Percentiles rank a stretch among this genome's conserved stretches.
Conservation (phyloP, 2,113 vertebrate genomes). For the Galeopterus variegatus region DNA sequence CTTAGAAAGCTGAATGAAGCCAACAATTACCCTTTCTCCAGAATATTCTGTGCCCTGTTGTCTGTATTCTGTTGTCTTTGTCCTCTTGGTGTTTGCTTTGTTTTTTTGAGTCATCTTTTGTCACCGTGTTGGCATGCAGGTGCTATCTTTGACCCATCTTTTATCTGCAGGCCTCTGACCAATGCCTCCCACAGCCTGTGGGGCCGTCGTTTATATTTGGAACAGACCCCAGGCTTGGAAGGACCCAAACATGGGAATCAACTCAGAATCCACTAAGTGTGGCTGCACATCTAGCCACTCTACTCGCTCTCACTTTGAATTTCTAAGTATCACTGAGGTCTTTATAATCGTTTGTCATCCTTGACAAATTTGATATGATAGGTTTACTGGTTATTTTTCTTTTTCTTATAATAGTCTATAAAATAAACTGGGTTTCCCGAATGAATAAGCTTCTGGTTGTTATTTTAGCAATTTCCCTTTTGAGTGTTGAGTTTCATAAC, state of each 20-base stretch:
- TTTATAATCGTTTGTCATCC: neutral
- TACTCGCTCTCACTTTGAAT: neutral
- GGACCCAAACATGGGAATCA: neutral
- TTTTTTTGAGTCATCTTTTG: neutral
- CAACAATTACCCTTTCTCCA: neutral
- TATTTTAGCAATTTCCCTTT: conserved; percentile 24
- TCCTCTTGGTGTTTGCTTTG: neutral
- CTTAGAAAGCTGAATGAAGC: neutral
- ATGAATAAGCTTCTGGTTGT: neutral
- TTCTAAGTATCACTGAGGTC: neutral
- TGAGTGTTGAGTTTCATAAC: neutral
- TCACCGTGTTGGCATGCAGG: neutral
- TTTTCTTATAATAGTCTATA: neutral
- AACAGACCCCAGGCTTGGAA: neutral
- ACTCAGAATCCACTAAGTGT: neutral
- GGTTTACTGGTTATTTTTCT: neutral
- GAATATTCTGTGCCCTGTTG: neutral
- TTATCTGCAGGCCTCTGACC: neutral
- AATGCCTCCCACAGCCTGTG: neutral
- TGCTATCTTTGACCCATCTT: neutral
- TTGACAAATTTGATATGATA: neutral
- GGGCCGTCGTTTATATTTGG: neutral
- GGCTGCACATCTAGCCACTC: accelerated
- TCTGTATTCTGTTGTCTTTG: conserved; percentile 14
- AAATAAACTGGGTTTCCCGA: conserved; percentile 55